Conservation (phyloP, 2,797 vertebrate genomes). For the Hybognathus amarus region DNA sequence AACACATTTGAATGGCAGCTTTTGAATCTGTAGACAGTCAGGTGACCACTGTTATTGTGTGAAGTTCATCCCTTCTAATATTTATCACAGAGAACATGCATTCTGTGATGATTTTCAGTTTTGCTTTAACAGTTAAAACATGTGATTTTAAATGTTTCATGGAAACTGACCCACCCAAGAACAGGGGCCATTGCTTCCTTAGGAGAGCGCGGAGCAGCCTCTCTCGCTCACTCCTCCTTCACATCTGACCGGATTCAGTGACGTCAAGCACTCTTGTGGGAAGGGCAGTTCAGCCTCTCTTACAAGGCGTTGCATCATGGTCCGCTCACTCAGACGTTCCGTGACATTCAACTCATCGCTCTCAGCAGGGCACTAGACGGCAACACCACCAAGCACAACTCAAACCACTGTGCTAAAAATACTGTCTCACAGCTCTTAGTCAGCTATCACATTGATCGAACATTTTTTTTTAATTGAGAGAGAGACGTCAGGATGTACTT, state of each 20-base stretch:
- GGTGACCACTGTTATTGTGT: neutral
- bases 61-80: neutral
- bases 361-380: conserved; percentile 50
- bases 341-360: conserved; percentile 58
- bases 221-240: conserved; percentile 7
- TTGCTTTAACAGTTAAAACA: neutral
- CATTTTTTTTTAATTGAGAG: neutral
- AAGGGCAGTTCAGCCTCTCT: conserved; percentile 67
- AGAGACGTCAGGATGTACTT: neutral
- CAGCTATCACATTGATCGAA: conserved; percentile 17
- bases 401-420: conserved; percentile 14
- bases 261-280: conserved; percentile 37
- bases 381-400: neutral
- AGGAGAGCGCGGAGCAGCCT: neutral
- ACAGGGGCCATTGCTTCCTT: neutral
- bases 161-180: neutral
- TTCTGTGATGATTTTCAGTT: neutral
- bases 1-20: neutral
- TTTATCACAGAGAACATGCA: neutral
- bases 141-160: neutral
- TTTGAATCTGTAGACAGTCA: neutral
- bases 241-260: conserved; percentile 1
- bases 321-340: conserved; percentile 54
- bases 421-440: conserved; percentile 22
- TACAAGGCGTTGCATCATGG: conserved; percentile 80